Evolutionary conservation across 2,113 vertebrate species (phyloP), one percentile per base, ranked within the genome.

Genomic region (Haliaeetus leucogaster): DNA sequence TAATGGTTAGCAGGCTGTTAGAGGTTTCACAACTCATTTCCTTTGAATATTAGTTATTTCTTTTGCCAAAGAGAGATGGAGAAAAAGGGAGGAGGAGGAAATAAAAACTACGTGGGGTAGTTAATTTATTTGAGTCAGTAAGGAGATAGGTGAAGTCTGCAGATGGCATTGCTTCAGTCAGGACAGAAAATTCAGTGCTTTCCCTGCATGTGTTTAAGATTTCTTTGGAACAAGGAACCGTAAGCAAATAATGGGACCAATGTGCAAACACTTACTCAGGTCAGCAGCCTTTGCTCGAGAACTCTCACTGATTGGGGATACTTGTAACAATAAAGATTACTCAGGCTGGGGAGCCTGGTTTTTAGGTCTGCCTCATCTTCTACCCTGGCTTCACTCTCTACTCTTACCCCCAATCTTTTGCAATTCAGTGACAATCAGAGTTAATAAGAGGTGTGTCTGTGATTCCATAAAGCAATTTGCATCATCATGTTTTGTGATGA

Each of bases 371-470:
- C 82, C 66, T 93, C 48, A 11, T 87, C 43, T 82, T 67, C 55
- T 91, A 30, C 13, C 30, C 36, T 93, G 93, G 83, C 81, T 87
- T 90, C 82, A 73, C 26, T 95, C 67, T 42, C 32, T 82, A 16
- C 71, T 93, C 68, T 87, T 53, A 71, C 16, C 80, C 45, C 63
- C 3, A 1, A 77, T 80, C 82, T 97, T 96, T 96, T 94, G 94
- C 93, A 97, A 96, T 80, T 85, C 66, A 52, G 66, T 94, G 89
- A 80, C 95, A 96, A 96, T 76, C 86, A 80, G 40, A 94, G 47
- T 94, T 97, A 96, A 87, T 83, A 97, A 93, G 83, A 95, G 96
- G 97, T 78, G 95, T 93, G 91, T 81, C 91, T 71, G 53, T 87
- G 93, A 66, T 87, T 67, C 91, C 95, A 5, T 62, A 97, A 92